phyloP scores from a whole-genome alignment of 2,888 invertebrate genomes.

The Atrina japonica region DNA sequence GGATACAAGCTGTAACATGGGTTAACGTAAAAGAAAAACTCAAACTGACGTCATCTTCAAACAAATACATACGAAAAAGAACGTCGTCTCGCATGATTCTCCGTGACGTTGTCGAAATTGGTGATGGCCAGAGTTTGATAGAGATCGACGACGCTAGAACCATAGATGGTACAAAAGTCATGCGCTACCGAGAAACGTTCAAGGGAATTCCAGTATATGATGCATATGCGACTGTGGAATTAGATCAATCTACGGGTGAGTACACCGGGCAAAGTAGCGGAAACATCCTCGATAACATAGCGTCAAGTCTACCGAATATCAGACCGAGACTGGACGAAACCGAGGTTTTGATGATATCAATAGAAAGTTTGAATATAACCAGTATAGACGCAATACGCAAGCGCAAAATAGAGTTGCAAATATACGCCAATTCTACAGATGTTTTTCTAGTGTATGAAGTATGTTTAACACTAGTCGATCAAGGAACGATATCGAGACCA shows the following conservation, averaged over 20 bases:
- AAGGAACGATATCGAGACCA: slow-evolving; percentile 6
- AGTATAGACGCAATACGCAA: not conserved
- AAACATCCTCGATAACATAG: slow-evolving; percentile 22
- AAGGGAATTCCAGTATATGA: slow-evolving; percentile 40
- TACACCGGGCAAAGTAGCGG: slow-evolving; percentile 44
- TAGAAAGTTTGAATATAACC: not conserved
- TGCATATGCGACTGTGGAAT: slow-evolving; percentile 31
- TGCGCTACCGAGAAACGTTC: slow-evolving; percentile 33
- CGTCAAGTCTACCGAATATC: slow-evolving; percentile 16
- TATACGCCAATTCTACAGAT: not conserved
- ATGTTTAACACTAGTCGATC: slow-evolving; percentile 13
- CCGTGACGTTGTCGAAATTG: not conserved
- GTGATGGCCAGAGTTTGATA: not conserved
- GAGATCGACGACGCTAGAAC: slow-evolving; percentile 15
- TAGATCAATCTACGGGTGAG: slow-evolving; percentile 21
- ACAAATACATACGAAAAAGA: no score
- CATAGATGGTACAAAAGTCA: slow-evolving; percentile 28
- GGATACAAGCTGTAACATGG: no score
- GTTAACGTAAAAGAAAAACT: no score
- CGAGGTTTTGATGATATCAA: slow-evolving; percentile 7
- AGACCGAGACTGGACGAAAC: slow-evolving; percentile 1
- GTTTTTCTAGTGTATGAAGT: slow-evolving; percentile 34
- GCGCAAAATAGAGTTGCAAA: slow-evolving; percentile 4
- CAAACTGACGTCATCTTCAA: no score
- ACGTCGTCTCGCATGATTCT: no score